These are phyloP conservation scores for Diplodus sargus DNA, from an alignment of 2,797 vertebrate species.

Conservation along the genomic window DNA sequence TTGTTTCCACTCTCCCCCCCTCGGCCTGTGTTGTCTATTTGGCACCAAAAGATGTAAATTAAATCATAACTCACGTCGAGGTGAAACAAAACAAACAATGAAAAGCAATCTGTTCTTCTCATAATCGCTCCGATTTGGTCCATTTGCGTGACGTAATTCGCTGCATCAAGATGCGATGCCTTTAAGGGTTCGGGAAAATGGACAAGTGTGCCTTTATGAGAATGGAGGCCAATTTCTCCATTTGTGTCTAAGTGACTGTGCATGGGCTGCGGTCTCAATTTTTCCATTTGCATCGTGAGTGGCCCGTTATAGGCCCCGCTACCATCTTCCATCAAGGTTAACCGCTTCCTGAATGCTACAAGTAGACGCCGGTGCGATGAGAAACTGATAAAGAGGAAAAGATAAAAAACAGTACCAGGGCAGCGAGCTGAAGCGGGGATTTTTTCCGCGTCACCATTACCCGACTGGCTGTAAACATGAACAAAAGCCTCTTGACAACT, in stretches of 20 bases:
- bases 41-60: neutral
- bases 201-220: conserved; percentile 13
- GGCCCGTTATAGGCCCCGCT: conserved; percentile 36
- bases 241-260: conserved; percentile 28
- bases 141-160: conserved; percentile 1
- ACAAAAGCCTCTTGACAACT: conserved; percentile 5
- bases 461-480: conserved; percentile 1
- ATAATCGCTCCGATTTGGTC: neutral
- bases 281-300: conserved; percentile 63
- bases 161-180: neutral
- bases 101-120: conserved; percentile 12
- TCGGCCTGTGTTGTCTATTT: too few relatives aligned
- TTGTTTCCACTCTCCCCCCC: neutral
- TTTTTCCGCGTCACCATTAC: conserved; percentile 21
- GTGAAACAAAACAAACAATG: conserved; percentile 1
- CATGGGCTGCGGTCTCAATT: conserved; percentile 33
- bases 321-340: conserved; percentile 56
- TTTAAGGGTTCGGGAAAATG: conserved; percentile 8
- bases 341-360: conserved; percentile 73
- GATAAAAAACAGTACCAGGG: conserved; percentile 5
- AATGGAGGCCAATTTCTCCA: neutral
- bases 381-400: conserved; percentile 20
- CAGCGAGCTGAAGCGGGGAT: conserved; percentile 21
- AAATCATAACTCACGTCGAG: conserved; percentile 6
- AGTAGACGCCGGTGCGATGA: conserved; percentile 19